Conservation (phyloP, 2,888 invertebrate species). For the Tricholauxania praeusta region DNA sequence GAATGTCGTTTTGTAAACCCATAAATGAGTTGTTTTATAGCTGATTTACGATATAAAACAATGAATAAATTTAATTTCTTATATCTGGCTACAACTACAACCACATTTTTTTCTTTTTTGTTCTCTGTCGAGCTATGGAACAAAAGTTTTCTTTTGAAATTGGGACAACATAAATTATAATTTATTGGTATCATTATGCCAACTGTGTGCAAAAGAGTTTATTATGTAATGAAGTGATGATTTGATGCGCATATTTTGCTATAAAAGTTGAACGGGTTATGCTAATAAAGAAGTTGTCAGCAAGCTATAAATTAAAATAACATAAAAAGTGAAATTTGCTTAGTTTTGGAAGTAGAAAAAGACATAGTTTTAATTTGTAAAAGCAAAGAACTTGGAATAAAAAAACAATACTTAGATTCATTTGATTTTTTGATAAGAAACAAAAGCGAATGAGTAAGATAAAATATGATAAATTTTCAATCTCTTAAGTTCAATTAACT, state of each 20-base stretch:
- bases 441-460: too few relatives aligned
- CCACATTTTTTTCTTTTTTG: constrained; percentile 9
- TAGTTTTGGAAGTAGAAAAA: not conserved
- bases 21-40: constrained; percentile 6
- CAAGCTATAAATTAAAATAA: constrained; percentile 27
- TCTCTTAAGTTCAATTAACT: too few relatives aligned
- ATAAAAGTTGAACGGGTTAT: constrained; percentile 21
- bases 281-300: constrained; percentile 29
- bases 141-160: constrained; percentile 5
- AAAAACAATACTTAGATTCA: too few relatives aligned
- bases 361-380: too few relatives aligned
- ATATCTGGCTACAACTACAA: not conserved
- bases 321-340: constrained; percentile 15
- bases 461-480: too few relatives aligned
- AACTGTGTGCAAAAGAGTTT: not conserved
- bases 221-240: constrained; percentile 28
- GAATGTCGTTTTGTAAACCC: too few relatives aligned
- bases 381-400: too few relatives aligned
- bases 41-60: constrained; percentile 24
- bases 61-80: not conserved
- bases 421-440: too few relatives aligned
- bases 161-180: constrained; percentile 1
- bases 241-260: constrained; percentile 19
- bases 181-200: constrained; percentile 2
- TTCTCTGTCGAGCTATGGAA: not conserved